Evolutionary conservation across 1,140 invertebrate species (phyloP).

Genomic region (Drosophila paulistorum): DNA sequence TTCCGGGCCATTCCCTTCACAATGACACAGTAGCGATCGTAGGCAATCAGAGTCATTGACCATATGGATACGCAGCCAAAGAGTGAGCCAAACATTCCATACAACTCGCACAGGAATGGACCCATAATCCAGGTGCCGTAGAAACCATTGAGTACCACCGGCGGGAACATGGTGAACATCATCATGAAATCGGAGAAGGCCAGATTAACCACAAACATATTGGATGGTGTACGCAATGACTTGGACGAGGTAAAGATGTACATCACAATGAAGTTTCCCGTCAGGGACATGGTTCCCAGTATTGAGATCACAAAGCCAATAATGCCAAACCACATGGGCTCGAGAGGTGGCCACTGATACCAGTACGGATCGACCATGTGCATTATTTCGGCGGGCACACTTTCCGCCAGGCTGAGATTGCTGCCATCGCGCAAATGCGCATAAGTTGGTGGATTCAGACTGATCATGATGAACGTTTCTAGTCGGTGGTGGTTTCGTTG

Average conservation of each 20-base stretch:
- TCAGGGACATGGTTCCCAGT: constrained; percentile 88
- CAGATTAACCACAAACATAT: constrained; percentile 91
- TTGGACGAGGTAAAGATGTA: constrained; percentile 92
- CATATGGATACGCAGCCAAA: constrained; percentile 92
- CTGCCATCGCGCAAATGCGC: constrained; percentile 73
- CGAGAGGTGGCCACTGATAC: constrained; percentile 90
- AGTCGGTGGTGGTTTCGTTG: constrained; percentile 54
- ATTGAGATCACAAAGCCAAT: constrained; percentile 90
- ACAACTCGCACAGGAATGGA: constrained; percentile 89
- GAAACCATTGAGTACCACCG: constrained; percentile 91
- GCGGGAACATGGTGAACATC: constrained; percentile 90
- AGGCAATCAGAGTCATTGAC: constrained; percentile 92
- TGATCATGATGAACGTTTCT: constrained; percentile 50
- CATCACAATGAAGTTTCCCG: constrained; percentile 91
- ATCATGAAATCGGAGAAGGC: constrained; percentile 92
- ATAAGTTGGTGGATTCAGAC: constrained; percentile 61
- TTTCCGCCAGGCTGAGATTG: constrained; percentile 90
- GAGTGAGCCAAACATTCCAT: constrained; percentile 90
- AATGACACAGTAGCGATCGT: constrained; percentile 94
- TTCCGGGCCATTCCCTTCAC: constrained; percentile 90
- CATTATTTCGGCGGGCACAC: constrained; percentile 88
- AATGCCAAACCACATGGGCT: constrained; percentile 91
- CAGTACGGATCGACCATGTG: constrained; percentile 89
- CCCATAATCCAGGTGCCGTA: constrained; percentile 91
- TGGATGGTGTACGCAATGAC: constrained; percentile 89